Base-by-base conservation (phyloP, 2,888 invertebrate genomes). In the Xestia rhomboidea region DNA sequence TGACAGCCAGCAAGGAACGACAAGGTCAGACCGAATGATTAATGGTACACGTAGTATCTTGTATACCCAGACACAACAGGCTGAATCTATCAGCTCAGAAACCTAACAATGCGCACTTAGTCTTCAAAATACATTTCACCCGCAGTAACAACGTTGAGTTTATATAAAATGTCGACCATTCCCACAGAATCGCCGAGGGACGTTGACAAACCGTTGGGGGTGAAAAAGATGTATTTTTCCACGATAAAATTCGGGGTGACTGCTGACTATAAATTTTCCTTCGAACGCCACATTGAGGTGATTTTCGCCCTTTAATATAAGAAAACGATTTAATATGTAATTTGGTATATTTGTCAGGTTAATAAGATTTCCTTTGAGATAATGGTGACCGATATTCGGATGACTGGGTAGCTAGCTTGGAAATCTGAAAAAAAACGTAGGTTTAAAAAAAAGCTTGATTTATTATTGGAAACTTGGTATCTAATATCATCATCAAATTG, bases 181-280 rank as follows among this genome's bases (percentile, higher is more conserved):
- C 90, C 91, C 80, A 82, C 90, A 87, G 93, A 94, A 95, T 95
- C 94, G 94, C 91, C 91, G 83, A 73, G 73, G 88, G 96, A 96
- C 96, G 90, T 95, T 96, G 96, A 96, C 95, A 95, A 95, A 96
- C 92, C 92, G 93, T 88, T 90, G 79, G 86, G 93, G 91, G 93
- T 93, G 94, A 94, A 94, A 95, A 95, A 95, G 94, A 95, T 95
- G 94, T 95, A 95, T 95, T 95, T 95, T 92, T 92, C 93, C 89
- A 89, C 94, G 95, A 95, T 95, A 94, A 95, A 95, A 95, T 95
- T 95, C 92, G 93, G 82, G 86, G 86, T 91, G 92, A 92, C 91
- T 84, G 68, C 21, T 8, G 74, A 84, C 92, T 80, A 92, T 92
- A 92, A 92, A 92, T 92, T 90, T 89, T 64, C 51, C 82, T 85